Percentiles rank a stretch among this genome's conserved stretches.
Conservation (phyloP, 2,797 vertebrate genomes). For the Pipistrellus kuhlii region DNA sequence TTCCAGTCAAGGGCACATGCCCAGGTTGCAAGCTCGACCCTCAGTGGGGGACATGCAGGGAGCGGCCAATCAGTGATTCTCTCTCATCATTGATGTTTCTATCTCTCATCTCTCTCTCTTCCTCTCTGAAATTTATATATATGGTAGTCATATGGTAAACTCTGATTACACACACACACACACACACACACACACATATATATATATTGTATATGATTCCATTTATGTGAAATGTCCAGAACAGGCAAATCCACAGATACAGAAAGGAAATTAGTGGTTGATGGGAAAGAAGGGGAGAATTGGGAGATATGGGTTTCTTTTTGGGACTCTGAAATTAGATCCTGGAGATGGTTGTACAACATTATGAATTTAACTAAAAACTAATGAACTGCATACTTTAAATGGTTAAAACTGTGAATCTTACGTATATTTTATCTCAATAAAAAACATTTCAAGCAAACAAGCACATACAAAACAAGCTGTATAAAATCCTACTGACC, state of each 20-base stretch:
- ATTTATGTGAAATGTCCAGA: not conserved
- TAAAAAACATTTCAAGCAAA: not conserved
- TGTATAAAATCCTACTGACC: slow-evolving; percentile 88
- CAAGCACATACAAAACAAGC: slow-evolving; percentile 22
- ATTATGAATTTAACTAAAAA: not conserved
- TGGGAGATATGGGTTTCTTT: not conserved
- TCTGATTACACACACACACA: too few relatives aligned
- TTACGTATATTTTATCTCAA: not conserved
- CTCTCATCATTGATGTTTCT: too few relatives aligned
- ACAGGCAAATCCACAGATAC: not conserved
- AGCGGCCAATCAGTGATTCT: too few relatives aligned
- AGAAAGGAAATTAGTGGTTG: not conserved
- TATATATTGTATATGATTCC: not conserved
- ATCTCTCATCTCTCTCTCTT: too few relatives aligned
- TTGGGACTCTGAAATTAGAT: slow-evolving; percentile 28
- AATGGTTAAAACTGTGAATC: not conserved
- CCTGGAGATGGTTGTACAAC: not conserved
- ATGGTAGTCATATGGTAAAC: too few relatives aligned
- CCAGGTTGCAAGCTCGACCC: too few relatives aligned
- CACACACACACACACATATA: too few relatives aligned
- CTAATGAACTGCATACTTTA: not conserved
- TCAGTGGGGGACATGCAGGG: too few relatives aligned
- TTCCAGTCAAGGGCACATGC: too few relatives aligned
- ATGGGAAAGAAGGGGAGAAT: not conserved
- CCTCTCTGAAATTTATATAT: too few relatives aligned